phyloP scores from a whole-genome alignment of 2,113 vertebrate genomes.

The Chloroceryle aenea region DNA sequence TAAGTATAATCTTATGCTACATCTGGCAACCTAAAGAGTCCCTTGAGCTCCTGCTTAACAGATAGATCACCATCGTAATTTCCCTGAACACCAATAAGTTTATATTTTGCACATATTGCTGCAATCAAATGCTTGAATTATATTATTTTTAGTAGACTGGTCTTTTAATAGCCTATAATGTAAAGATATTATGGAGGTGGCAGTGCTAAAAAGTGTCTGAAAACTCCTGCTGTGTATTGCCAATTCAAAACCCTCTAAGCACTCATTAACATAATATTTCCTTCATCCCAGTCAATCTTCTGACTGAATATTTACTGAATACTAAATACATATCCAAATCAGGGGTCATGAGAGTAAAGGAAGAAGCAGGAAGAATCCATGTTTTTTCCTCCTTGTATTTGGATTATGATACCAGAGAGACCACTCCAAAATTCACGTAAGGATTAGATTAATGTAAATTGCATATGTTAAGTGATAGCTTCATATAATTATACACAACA shows the following conservation, averaged over 20 bases:
- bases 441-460: neutral
- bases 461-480: neutral
- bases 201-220: neutral
- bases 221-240: neutral
- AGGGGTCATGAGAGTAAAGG: neutral
- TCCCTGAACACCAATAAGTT: neutral
- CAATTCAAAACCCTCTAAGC: neutral
- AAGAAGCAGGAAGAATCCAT: neutral
- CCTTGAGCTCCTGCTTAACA: neutral
- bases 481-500: neutral
- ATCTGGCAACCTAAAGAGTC: neutral
- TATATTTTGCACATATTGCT: neutral
- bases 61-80: neutral
- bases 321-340: neutral
- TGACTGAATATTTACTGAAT: conserved; percentile 7
- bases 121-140: neutral
- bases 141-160: neutral
- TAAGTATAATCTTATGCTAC: neutral
- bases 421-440: neutral
- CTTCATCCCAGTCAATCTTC: neutral
- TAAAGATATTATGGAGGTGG: neutral
- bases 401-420: neutral
- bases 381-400: neutral
- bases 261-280: neutral
- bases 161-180: neutral